These are phyloP conservation scores for Tachina lurida DNA, from an alignment of 2,888 invertebrate genomes.

Conservation along the genomic window DNA sequence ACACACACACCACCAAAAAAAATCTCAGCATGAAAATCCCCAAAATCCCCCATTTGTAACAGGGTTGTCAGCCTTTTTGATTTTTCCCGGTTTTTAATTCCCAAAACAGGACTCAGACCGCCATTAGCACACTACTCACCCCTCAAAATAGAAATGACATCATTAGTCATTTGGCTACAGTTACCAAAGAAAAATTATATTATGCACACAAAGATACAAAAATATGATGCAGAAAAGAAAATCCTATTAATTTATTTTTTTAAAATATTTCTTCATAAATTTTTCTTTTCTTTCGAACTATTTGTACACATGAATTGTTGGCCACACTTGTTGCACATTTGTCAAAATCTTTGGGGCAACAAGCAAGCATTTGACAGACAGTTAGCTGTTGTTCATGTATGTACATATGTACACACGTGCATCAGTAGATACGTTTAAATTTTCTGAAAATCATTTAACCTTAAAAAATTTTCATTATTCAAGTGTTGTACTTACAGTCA, in stretches of 20 bases:
- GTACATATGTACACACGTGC: not conserved
- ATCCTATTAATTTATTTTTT: conserved; percentile 47
- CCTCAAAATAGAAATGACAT: conserved; percentile 7
- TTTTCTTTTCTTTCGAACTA: conserved; percentile 32
- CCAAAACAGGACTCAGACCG: too few relatives aligned
- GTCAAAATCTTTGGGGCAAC: conserved; percentile 54
- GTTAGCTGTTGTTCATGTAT: not conserved
- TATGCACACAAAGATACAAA: not conserved
- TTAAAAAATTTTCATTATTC: conserved; percentile 57
- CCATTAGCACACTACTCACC: too few relatives aligned
- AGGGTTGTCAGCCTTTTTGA: too few relatives aligned
- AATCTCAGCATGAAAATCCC: too few relatives aligned
- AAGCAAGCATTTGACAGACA: conserved; percentile 52
- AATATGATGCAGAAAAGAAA: not conserved
- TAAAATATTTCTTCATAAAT: conserved; percentile 14
- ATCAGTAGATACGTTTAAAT: not conserved
- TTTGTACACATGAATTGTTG: conserved; percentile 47
- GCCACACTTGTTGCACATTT: conserved; percentile 69
- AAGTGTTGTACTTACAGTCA: conserved; percentile 39
- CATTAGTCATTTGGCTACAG: conserved; percentile 29
- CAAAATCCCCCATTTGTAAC: too few relatives aligned
- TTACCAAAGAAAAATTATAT: not conserved
- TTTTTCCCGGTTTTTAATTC: too few relatives aligned
- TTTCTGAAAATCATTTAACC: conserved; percentile 48
- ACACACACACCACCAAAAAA: too few relatives aligned